Base-by-base conservation (phyloP, 1,140 invertebrate species). In the Drosophila insularis region DNA sequence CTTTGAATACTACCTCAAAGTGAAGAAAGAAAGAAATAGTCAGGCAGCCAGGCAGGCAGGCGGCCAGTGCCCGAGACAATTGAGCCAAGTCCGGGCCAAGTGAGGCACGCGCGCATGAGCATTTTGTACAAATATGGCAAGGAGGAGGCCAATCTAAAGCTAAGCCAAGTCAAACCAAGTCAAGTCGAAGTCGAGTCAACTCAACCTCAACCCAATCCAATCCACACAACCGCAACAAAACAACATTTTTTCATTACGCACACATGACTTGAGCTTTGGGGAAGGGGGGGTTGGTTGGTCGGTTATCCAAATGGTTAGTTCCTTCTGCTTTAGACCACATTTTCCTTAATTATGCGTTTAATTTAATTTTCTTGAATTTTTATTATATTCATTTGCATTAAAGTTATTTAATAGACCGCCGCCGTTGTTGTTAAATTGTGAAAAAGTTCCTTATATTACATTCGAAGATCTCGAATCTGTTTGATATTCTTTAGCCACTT, bases 1-100 rank as follows among this genome's bases (percentile, higher is more conserved):
- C 84, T 89, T 87, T 87, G 84, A 87, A 87, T 87, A 89, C 84
- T 72, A 61, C 53, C 67, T 37, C 37, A 78, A 67, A 67, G 19
- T 50, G 54, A 56, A 8, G 59, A 71, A 78, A 27, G 31, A 40
- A 64, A 72, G 60, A 63, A 67, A 69, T 39, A 37, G 35, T 37
- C 56, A 76, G 32, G 32, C 32, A 35, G 32, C 7, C 7, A 46
- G 40, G 14, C 40, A 40, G 5, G 39, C 39, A 40, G 43, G 14
- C 43, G 43, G 17, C 17, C 43, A 21, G 8, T 50, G 17, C 8
- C 43, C 17, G 43, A 50, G 74, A 75, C 72, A 76, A 77, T 77
- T 65, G 71, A 68, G 75, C 60, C 73, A 59, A 86, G 71, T 78
- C 63, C 68, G 35, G 73, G 63, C 63, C 73, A 79, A 76, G n/a